phyloP scores from a whole-genome alignment of 2,888 invertebrate species.

The Phyllotreta cruciferae region DNA sequence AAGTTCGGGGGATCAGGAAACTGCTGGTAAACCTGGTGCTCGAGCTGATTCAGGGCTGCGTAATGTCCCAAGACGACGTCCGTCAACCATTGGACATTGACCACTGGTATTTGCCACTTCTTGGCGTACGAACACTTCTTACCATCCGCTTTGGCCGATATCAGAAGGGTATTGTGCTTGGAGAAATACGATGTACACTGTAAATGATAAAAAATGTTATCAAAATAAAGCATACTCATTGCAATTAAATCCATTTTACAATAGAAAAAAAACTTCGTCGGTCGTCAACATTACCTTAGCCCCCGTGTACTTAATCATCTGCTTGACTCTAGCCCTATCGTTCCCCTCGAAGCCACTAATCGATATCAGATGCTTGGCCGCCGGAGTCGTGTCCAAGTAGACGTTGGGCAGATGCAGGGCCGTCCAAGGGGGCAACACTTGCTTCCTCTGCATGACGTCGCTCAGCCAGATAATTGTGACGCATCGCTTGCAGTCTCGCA shows the following conservation, averaged over 20 bases:
- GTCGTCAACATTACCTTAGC: conserved; percentile 81
- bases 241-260: too few relatives aligned
- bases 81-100: conserved; percentile 92
- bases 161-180: conserved; percentile 78
- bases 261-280: too few relatives aligned
- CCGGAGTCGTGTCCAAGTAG: conserved; percentile 71
- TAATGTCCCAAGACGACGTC: conserved; percentile 91
- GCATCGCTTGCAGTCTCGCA: conserved; percentile 72
- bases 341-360: conserved; percentile 90
- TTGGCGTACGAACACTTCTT: conserved; percentile 87
- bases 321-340: conserved; percentile 80
- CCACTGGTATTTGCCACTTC: conserved; percentile 90
- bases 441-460: conserved; percentile 85
- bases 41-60: conserved; percentile 79
- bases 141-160: conserved; percentile 84
- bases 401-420: conserved; percentile 87
- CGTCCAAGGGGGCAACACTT: conserved; percentile 91
- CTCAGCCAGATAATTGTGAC: conserved; percentile 91
- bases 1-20: conserved; percentile 79
- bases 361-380: conserved; percentile 79
- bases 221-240: too few relatives aligned
- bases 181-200: conserved; percentile 78
- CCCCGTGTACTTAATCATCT: conserved; percentile 85
- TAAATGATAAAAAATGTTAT: conserved; percentile 35
- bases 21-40: conserved; percentile 87